phyloP scores from a whole-genome alignment of 2,888 invertebrate species.

The Drosophila eohydei region DNA sequence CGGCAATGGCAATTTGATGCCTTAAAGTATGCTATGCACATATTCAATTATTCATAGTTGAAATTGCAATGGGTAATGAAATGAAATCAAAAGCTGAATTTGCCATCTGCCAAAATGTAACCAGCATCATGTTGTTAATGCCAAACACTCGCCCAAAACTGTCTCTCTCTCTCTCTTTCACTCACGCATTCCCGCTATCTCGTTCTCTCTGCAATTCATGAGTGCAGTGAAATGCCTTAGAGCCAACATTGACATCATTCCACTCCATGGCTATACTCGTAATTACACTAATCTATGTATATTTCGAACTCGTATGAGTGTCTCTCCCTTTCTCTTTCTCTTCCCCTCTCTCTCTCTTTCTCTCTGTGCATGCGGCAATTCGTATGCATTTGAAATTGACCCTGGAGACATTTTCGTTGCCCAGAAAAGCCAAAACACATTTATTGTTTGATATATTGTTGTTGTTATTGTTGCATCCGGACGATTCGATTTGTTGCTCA shows the following conservation, averaged over 20 bases:
- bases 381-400: conserved; percentile 73
- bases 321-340: background rate
- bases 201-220: conserved; percentile 16
- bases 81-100: conserved; percentile 73
- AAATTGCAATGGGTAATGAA: conserved; percentile 77
- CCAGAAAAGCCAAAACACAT: conserved; percentile 61
- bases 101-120: conserved; percentile 49
- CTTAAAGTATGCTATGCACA: conserved; percentile 76
- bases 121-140: conserved; percentile 40
- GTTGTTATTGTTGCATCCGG: conserved; percentile 22
- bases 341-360: background rate
- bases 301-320: conserved; percentile 8
- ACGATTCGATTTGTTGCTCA: conserved; percentile 32
- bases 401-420: conserved; percentile 70
- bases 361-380: conserved; percentile 24
- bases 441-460: conserved; percentile 53
- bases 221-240: conserved; percentile 67
- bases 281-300: conserved; percentile 74
- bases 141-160: conserved; percentile 13
- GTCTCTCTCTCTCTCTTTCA: background rate
- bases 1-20: conserved; percentile 67
- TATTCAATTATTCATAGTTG: conserved; percentile 76
- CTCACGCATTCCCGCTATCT: background rate
- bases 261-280: conserved; percentile 53
- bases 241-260: conserved; percentile 66